Conservation (phyloP, 2,888 invertebrate species). For the Bhutanitis thaidina region DNA sequence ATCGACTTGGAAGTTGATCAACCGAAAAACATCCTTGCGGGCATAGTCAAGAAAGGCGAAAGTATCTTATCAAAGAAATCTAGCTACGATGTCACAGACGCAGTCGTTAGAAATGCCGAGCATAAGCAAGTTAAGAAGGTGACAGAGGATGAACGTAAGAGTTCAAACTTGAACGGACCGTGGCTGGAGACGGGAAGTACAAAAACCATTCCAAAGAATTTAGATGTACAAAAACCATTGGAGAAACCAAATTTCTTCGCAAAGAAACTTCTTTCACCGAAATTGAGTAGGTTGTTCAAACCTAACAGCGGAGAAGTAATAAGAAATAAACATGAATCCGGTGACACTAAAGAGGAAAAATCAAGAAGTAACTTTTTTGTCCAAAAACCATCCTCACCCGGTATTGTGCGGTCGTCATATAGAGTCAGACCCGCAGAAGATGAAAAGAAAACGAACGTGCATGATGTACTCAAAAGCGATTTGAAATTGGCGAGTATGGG, state of each 20-base stretch:
- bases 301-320: conserved; percentile 50
- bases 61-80: conserved; percentile 45
- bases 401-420: conserved; percentile 42
- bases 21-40: conserved; percentile 38
- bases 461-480: conserved; percentile 56
- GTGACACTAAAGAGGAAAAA: conserved; percentile 48
- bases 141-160: conserved; percentile 38
- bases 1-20: conserved; percentile 39
- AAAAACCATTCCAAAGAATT: conserved; percentile 46
- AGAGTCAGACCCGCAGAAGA: conserved; percentile 48
- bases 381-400: conserved; percentile 54
- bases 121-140: conserved; percentile 36
- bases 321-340: conserved; percentile 37
- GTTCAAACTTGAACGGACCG: conserved; percentile 48
- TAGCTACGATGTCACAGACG: conserved; percentile 53
- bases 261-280: conserved; percentile 66
- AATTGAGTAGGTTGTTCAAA: conserved; percentile 63
- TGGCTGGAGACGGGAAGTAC: conserved; percentile 45
- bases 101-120: conserved; percentile 36
- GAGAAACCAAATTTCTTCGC: conserved; percentile 61
- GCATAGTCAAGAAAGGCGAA: conserved; percentile 46
- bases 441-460: conserved; percentile 28
- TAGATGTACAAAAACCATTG: conserved; percentile 28
- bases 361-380: conserved; percentile 69
- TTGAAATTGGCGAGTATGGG: conserved; percentile 63